Percentiles rank a stretch among this genome's conserved stretches.
Evolutionary conservation across 2,888 invertebrate genomes (phyloP).

Genomic region (Lottia gigantea): DNA sequence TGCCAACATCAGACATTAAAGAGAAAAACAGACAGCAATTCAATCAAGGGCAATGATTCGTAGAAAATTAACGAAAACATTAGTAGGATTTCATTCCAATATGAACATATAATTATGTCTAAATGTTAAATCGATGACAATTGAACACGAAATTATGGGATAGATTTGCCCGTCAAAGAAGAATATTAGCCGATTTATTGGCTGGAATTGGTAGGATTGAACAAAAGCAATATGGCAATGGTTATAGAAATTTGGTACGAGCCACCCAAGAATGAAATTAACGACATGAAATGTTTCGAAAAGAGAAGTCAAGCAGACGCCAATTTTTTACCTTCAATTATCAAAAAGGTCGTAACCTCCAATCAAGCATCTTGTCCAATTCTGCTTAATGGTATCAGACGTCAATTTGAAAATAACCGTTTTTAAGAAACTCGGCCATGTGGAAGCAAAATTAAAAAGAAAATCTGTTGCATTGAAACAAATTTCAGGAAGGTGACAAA

Average conservation of each 20-base stretch:
- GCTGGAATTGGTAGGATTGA: background rate
- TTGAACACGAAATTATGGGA: too few species aligned
- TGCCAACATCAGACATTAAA: too few species aligned
- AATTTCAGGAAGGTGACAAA: background rate
- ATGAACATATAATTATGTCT: too few species aligned
- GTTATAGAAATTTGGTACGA: too few species aligned
- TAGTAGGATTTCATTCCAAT: too few species aligned
- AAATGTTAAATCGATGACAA: too few species aligned
- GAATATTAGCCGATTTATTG: background rate
- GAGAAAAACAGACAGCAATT: too few species aligned
- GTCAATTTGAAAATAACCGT: too few species aligned
- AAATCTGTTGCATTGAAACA: background rate
- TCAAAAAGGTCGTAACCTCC: background rate
- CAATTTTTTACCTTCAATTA: background rate
- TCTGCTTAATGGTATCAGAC: background rate
- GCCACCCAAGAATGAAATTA: background rate
- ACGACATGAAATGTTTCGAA: background rate
- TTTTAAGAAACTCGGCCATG: too few species aligned
- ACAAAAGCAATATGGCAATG: background rate
- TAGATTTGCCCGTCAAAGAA: background rate
- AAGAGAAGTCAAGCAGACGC: background rate
- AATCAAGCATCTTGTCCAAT: background rate
- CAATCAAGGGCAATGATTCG: too few species aligned
- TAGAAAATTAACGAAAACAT: too few species aligned
- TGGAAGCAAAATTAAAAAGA: background rate